These are phyloP conservation scores for Cacoxenus indagator DNA, from an alignment of 2,888 invertebrate genomes.

Conservation along the genomic window DNA sequence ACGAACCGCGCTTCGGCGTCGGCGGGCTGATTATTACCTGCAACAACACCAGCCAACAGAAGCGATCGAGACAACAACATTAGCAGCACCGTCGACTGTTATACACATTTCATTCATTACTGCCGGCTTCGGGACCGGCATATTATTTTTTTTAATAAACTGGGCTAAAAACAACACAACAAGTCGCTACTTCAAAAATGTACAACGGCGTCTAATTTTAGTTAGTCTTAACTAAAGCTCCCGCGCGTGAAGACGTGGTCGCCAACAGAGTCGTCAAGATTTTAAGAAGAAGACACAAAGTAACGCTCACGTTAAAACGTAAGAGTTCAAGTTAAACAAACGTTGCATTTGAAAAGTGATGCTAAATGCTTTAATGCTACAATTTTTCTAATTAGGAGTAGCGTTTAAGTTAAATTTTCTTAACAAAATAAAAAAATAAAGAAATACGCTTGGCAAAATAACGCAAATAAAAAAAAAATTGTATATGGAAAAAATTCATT, in stretches of 20 bases:
- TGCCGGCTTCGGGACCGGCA: background rate
- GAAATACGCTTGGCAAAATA: background rate
- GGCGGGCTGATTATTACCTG: background rate
- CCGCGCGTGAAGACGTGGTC: constrained; percentile 34
- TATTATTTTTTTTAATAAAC: constrained; percentile 33
- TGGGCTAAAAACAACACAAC: constrained; percentile 43
- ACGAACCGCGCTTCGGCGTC: background rate
- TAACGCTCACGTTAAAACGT: background rate
- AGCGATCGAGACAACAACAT: background rate
- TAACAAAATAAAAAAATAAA: background rate
- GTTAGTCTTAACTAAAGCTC: constrained; percentile 52
- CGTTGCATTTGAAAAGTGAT: background rate
- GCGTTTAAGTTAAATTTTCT: background rate
- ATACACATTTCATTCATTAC: background rate
- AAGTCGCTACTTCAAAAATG: constrained; percentile 49
- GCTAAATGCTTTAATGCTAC: too few relatives aligned
- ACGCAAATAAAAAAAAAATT: too few relatives aligned
- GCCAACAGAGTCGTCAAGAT: background rate
- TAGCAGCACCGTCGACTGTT: background rate
- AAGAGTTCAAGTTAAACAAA: background rate
- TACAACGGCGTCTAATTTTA: constrained; percentile 40
- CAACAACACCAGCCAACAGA: constrained; percentile 37
- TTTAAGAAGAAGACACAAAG: background rate
- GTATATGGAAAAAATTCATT: background rate
- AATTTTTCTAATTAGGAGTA: background rate